These are phyloP conservation scores for Sarcophaga variegata DNA, from an alignment of 2,888 invertebrate genomes.

Conservation along the genomic window DNA sequence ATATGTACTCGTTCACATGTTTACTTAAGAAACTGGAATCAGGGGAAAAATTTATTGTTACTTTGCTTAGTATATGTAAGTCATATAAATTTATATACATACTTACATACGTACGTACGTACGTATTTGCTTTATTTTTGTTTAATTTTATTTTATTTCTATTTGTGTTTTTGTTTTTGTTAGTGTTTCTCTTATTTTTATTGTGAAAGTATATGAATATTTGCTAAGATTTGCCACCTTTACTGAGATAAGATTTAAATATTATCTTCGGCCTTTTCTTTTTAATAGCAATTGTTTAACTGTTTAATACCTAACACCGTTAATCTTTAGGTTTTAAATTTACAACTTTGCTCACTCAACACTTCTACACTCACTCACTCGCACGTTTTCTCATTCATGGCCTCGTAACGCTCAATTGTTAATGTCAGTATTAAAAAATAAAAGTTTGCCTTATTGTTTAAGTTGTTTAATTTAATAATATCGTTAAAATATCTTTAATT, in stretches of 20 bases:
- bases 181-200: not conserved
- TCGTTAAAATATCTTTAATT: too few relatives aligned
- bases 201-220: not conserved
- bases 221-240: slow-evolving; percentile 15
- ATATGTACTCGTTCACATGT: not conserved
- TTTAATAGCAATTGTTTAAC: not conserved
- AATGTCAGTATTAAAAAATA: too few relatives aligned
- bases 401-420: too few relatives aligned
- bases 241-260: slow-evolving; percentile 36
- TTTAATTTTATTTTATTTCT: slow-evolving; percentile 18
- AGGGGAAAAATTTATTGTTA: not conserved
- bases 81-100: too few relatives aligned
- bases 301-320: not conserved
- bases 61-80: not conserved
- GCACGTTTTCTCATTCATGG: too few relatives aligned
- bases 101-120: not conserved
- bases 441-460: too few relatives aligned
- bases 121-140: not conserved
- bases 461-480: too few relatives aligned
- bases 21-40: not conserved
- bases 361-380: too few relatives aligned
- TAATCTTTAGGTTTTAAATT: too few relatives aligned
- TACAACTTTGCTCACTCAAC: too few relatives aligned
- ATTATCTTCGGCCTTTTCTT: slow-evolving; percentile 1
- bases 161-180: not conserved